phyloP scores from a whole-genome alignment of 2,113 vertebrate genomes.

The Eulacestoma nigropectus region DNA sequence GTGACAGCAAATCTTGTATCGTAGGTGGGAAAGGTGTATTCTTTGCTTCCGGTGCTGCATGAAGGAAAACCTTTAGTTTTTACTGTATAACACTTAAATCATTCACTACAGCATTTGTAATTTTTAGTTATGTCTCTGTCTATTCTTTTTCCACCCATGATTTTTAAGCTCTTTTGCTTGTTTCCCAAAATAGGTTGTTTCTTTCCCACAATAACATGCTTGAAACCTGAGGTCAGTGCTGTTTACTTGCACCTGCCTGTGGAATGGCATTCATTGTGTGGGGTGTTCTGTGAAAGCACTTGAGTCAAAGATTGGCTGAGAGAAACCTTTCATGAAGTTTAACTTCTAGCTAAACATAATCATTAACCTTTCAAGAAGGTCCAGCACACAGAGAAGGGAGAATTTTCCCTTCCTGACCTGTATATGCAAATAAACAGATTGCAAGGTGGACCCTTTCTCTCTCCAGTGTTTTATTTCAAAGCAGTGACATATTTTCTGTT shows the following conservation, averaged over 20 bases:
- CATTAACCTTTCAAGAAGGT: not conserved
- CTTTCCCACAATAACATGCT: not conserved
- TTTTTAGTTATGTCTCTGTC: not conserved
- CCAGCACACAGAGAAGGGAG: not conserved
- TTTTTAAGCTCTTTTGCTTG: not conserved
- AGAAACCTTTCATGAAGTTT: not conserved
- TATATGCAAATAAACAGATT: not conserved
- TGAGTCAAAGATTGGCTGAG: not conserved
- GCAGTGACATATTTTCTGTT: not conserved
- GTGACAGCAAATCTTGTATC: not conserved
- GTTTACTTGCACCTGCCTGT: not conserved
- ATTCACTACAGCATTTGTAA: not conserved
- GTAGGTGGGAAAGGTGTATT: not conserved
- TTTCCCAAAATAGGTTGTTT: not conserved
- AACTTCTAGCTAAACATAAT: not conserved
- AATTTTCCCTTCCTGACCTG: not conserved
- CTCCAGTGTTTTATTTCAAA: not conserved
- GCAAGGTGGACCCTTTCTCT: not conserved
- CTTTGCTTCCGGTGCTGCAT: not conserved
- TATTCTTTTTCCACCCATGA: not conserved
- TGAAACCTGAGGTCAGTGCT: not conserved
- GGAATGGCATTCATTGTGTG: not conserved
- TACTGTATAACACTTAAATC: not conserved
- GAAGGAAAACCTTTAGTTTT: not conserved
- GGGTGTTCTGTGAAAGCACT: not conserved